Evolutionary conservation across 2,797 vertebrate genomes (phyloP).

Genomic region (Oreonectes daqikongensis): DNA sequence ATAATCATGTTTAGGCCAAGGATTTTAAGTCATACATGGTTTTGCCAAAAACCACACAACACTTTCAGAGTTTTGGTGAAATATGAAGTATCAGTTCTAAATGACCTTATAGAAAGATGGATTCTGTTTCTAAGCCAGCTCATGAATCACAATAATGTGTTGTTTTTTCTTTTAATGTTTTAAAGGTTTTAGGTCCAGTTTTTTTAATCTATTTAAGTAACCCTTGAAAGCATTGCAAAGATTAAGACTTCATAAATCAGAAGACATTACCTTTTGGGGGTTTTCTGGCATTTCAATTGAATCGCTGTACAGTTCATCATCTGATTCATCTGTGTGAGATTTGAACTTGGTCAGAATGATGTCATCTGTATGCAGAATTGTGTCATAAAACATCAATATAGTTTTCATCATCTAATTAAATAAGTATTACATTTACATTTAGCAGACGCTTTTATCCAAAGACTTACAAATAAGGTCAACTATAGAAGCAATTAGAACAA

Average conservation of each 20-base stretch:
- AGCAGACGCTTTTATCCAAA: no score
- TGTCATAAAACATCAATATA: conserved; percentile 20
- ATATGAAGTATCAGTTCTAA: not conserved
- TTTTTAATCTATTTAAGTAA: not conserved
- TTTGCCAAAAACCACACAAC: conserved; percentile 15
- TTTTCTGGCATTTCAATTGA: conserved; percentile 90
- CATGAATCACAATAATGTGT: not conserved
- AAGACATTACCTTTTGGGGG: conserved; percentile 74
- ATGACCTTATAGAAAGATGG: not conserved
- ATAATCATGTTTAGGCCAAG: not conserved
- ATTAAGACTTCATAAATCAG: not conserved
- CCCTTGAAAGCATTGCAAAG: not conserved
- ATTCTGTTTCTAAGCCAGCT: not conserved
- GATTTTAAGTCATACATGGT: conserved; percentile 4
- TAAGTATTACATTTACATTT: no score
- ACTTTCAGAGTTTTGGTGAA: conserved; percentile 8
- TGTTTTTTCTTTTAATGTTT: not conserved
- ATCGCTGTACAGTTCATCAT: conserved; percentile 89
- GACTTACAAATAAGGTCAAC: no score
- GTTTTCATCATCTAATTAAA: no score
- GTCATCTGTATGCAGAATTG: conserved; percentile 63
- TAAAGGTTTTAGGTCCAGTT: not conserved
- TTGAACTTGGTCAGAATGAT: conserved; percentile 74
- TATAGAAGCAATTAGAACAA: no score
- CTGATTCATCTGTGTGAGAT: conserved; percentile 84